Conservation (phyloP, 2,113 vertebrate species). For the Notiomystis cincta region DNA sequence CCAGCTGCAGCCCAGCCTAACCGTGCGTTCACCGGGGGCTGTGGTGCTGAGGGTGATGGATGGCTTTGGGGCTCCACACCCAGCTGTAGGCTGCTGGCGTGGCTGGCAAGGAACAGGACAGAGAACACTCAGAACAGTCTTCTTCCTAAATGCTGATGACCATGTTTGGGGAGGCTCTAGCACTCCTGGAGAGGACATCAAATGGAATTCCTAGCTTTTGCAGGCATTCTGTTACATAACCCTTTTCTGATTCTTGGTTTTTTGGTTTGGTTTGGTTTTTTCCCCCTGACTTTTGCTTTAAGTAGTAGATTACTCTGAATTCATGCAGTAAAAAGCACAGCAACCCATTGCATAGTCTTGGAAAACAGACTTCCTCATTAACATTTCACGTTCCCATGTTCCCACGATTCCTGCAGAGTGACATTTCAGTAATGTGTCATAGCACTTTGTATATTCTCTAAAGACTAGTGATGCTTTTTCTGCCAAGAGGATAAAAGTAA, state of each 20-base stretch:
- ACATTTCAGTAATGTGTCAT: neutral
- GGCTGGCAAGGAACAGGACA: neutral
- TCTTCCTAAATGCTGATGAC: neutral
- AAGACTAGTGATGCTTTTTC: neutral
- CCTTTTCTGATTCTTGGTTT: neutral
- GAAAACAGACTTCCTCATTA: constrained; percentile 1
- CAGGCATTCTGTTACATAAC: neutral
- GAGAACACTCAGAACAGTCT: neutral
- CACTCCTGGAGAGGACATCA: neutral
- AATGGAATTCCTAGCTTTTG: neutral
- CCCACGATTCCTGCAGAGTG: neutral
- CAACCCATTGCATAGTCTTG: neutral
- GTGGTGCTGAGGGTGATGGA: neutral
- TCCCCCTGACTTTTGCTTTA: neutral
- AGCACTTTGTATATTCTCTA: neutral
- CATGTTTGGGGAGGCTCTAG: neutral
- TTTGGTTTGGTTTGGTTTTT: no score
- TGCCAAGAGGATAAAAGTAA: constrained; percentile 5
- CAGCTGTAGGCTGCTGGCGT: neutral
- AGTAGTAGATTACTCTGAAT: neutral
- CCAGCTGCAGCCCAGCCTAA: accelerated
- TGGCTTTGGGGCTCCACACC: neutral
- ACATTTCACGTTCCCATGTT: neutral
- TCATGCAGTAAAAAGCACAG: constrained; percentile 6
- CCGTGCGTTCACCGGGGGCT: neutral